phyloP scores from a whole-genome alignment of 2,113 vertebrate species.

The Rattus rattus region DNA sequence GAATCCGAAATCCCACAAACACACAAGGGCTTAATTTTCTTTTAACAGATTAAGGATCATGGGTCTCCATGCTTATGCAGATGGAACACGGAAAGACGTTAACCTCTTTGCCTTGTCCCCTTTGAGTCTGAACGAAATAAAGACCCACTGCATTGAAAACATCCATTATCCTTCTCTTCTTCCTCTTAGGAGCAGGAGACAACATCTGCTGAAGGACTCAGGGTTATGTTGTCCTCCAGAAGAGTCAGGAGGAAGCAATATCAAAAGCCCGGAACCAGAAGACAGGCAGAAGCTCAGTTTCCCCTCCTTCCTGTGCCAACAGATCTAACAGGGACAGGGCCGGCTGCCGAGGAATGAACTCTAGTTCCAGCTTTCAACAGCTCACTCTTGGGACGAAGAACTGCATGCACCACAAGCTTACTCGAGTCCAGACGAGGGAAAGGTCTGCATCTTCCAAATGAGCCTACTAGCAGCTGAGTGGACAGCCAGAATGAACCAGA shows the following conservation, averaged over 20 bases:
- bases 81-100: slow-evolving; percentile 75
- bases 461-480: slow-evolving; percentile 27
- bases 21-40: slow-evolving; percentile 61
- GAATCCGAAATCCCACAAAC: slow-evolving; percentile 59
- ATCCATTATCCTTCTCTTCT: slow-evolving; percentile 58
- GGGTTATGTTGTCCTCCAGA: slow-evolving; percentile 1
- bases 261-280: background rate
- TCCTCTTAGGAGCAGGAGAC: slow-evolving; percentile 41
- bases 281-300: background rate
- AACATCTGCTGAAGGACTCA: slow-evolving; percentile 62
- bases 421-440: background rate
- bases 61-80: slow-evolving; percentile 72
- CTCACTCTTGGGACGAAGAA: background rate
- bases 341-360: background rate
- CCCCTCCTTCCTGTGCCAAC: background rate
- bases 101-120: slow-evolving; percentile 61
- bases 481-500: background rate
- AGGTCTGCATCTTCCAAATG: slow-evolving; percentile 70
- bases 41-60: slow-evolving; percentile 69
- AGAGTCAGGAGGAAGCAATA: background rate
- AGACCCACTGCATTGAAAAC: slow-evolving; percentile 69
- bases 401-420: background rate
- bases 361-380: background rate
- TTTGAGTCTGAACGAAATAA: slow-evolving; percentile 66
- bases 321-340: background rate